A percentile compares a stretch with the other conserved stretches of the same genome.
These are phyloP conservation scores for Saturnia pavonia DNA, from an alignment of 2,888 invertebrate species.

Conservation along the genomic window DNA sequence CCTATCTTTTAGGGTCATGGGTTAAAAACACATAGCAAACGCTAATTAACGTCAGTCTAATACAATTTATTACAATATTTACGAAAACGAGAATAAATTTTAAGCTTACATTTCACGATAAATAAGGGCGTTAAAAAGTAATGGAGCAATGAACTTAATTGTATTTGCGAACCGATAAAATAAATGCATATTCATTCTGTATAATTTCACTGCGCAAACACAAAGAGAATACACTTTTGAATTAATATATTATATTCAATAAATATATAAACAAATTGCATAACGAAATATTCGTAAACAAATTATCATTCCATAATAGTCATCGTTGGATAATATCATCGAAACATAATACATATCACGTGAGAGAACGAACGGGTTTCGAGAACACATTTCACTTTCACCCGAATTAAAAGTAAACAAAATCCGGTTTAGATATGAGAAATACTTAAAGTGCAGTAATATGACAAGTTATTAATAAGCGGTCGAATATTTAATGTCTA, in stretches of 20 bases:
- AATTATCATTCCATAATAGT: constrained; percentile 61
- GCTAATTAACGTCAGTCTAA: not conserved
- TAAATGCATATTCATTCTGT: not conserved
- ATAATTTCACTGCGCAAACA: not conserved
- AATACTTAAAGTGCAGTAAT: not conserved
- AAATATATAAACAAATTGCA: constrained; percentile 31
- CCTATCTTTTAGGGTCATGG: too few relatives aligned
- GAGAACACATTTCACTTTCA: constrained; percentile 69
- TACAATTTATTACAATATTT: not conserved
- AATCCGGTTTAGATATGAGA: constrained; percentile 58
- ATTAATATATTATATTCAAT: constrained; percentile 12
- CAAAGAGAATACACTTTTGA: not conserved
- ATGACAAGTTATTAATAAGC: not conserved
- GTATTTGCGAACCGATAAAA: not conserved
- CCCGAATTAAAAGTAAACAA: constrained; percentile 58
- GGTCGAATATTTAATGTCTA: not conserved
- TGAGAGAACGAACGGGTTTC: constrained; percentile 63
- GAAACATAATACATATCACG: constrained; percentile 54
- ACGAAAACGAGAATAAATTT: not conserved
- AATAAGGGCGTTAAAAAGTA: not conserved
- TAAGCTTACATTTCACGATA: not conserved
- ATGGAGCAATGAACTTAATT: not conserved
- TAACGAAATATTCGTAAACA: constrained; percentile 46
- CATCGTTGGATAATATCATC: constrained; percentile 68
- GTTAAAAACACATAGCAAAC: not conserved